Evolutionary conservation across 2,113 vertebrate species (phyloP), one percentile per base, ranked within the genome.

Genomic region (Vidua macroura): DNA sequence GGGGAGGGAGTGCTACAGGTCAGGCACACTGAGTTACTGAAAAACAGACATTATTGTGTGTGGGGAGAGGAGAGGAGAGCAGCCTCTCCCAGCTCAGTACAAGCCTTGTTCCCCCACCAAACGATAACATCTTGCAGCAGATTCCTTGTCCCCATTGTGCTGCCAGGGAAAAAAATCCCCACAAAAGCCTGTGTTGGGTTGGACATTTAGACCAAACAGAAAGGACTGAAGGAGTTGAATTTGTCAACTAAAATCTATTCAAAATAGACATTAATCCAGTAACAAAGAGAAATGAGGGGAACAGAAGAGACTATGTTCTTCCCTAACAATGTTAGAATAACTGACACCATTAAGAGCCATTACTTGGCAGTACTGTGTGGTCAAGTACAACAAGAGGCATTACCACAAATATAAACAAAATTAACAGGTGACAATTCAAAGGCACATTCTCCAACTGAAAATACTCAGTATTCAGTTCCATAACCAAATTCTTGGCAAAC

Each of bases 131-230:
- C 49, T 83, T 68, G 35, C 63, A 91, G 78, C 63, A 83, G 85
- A 52, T 74, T 83, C 55, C 90, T 74, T 11, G 17, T 48, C 67
- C 87, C 87, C 90, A 35, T 58, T 83, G 48, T 89, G 77, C 78
- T 91, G 72, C 64, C 67, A 60, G 30, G 48, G 24, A 17, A 56
- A 66, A 66, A 72, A 68, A 62, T 44, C 39, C 20, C 27, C 59
- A 67, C 68, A 87, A 85, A 90, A 88, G 52, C 19, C 51, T 44
- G 27, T 43, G 44, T 27, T 83, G 49, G 48, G 39, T 68, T 91
- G 93, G 92, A 92, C 76, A 95, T 96, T 91, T 89, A 87, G 63
- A 86, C 27, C 75, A 86, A 89, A 78, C 14, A 79, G 72, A 93
- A 83, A 86, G 43, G 43, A 77, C 67, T 68, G 66, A 91, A 89